Conservation (phyloP, 2,113 vertebrate species). For the Lepisosteus oculatus region DNA sequence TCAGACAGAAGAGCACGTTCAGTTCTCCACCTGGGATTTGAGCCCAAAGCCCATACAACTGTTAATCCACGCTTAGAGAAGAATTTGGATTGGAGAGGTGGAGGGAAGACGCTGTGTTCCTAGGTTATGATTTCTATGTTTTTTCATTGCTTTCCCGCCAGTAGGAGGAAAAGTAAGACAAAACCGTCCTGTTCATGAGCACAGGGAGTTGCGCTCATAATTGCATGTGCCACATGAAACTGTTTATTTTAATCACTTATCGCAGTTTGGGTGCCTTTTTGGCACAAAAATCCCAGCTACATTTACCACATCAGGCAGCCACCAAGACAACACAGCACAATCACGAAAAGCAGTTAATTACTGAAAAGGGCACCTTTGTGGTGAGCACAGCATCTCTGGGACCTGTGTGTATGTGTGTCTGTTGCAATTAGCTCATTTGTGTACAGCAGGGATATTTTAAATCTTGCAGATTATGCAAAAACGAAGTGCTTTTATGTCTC, state of each 20-base stretch:
- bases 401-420: neutral
- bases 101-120: too few relatives aligned
- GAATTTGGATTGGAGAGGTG: too few relatives aligned
- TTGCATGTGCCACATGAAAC: conserved; percentile 3
- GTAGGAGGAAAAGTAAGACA: too few relatives aligned
- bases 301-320: neutral
- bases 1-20: too few relatives aligned
- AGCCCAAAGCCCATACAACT: too few relatives aligned
- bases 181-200: neutral
- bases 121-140: too few relatives aligned
- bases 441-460: neutral
- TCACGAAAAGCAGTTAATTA: neutral
- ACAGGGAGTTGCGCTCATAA: conserved; percentile 10
- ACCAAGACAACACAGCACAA: neutral
- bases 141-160: too few relatives aligned
- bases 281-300: neutral
- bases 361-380: neutral
- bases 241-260: neutral
- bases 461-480: conserved; percentile 4
- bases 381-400: neutral
- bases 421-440: neutral
- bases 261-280: conserved; percentile 3
- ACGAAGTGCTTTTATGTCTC: neutral
- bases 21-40: too few relatives aligned
- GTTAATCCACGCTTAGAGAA: too few relatives aligned